Conservation (phyloP, 2,113 vertebrate species). For the Carassius gibelio region DNA sequence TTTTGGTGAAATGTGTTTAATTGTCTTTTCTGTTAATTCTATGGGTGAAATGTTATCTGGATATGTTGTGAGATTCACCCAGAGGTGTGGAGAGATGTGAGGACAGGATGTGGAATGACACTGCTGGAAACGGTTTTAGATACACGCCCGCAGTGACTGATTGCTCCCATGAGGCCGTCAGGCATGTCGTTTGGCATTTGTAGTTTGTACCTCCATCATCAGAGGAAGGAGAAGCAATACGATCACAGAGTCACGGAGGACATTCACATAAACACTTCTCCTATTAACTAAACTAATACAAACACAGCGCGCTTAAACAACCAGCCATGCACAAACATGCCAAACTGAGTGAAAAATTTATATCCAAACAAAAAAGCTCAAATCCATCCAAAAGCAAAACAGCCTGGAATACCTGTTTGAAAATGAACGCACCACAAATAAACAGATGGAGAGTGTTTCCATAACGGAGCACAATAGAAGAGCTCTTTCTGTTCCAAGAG, state of each 20-base stretch:
- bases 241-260: slow-evolving; percentile 36
- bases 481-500: slow-evolving; percentile 1
- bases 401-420: slow-evolving; percentile 32
- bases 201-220: slow-evolving; percentile 49
- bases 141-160: slow-evolving; percentile 9
- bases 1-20: too few species aligned
- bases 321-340: slow-evolving; percentile 39
- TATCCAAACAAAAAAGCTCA: slow-evolving; percentile 10
- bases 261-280: slow-evolving; percentile 49
- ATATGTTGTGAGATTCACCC: slow-evolving; percentile 13
- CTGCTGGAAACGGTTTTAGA: neutral
- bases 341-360: slow-evolving; percentile 22
- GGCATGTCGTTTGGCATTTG: slow-evolving; percentile 35
- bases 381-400: slow-evolving; percentile 3
- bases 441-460: slow-evolving; percentile 4
- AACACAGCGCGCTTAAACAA: slow-evolving; percentile 41
- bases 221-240: slow-evolving; percentile 52
- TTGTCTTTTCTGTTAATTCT: neutral
- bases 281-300: slow-evolving; percentile 52
- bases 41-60: neutral
- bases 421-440: neutral
- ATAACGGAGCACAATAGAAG: neutral
- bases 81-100: slow-evolving; percentile 13
- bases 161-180: slow-evolving; percentile 47
- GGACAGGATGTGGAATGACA: slow-evolving; percentile 35